Base-by-base conservation (phyloP, 2,113 vertebrate genomes). In the Macroglossus sobrinus region DNA sequence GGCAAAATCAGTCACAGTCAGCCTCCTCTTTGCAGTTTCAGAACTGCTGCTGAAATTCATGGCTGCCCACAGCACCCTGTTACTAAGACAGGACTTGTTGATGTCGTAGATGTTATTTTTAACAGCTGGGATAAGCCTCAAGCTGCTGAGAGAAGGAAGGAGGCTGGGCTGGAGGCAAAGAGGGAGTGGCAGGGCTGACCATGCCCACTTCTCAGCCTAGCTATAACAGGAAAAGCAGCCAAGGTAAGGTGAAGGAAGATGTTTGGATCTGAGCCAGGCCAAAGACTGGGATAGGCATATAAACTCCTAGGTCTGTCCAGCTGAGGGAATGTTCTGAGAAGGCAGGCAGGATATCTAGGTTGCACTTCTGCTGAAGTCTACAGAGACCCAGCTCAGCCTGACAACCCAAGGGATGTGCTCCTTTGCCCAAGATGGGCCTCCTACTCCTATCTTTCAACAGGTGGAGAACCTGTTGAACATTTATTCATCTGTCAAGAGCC, bases 211-310 rank as follows among this genome's bases (percentile, higher is more conserved):
- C 50, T n/a, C 43, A 30, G 93, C 64, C 89, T 61, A 38, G 38
- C 26, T 26, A 47, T 47, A n/a, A 14, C 71, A 84, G 35, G 43
- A 63, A 28, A 63, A 89, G 79, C 72, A 63, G 53, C 74, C 35
- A 68, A n/a, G 26, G 40, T n/a, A 43, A 92, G 64, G 26, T 50
- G n/a, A 86, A 90, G 30, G 53, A 59, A 50, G 35, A 63, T 33
- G 63, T 28, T 57, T 91, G 92, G 92, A 85, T 95, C 94, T 93
- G 86, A 72, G 55, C 22, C 84, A 79, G 72, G 84, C 84, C 96
- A 80, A 50, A 63, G 71, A 11, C 30, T n/a, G 63, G 15, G 45
- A 45, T 45, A 45, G 50, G 50, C 38, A 59, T 21, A 7, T 2
- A 35, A 16, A 74, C 13, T 24, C 40, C 47, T 16, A 47, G 22